These are phyloP conservation scores for Girardinus metallicus DNA, from an alignment of 2,797 vertebrate species.

Conservation along the genomic window DNA sequence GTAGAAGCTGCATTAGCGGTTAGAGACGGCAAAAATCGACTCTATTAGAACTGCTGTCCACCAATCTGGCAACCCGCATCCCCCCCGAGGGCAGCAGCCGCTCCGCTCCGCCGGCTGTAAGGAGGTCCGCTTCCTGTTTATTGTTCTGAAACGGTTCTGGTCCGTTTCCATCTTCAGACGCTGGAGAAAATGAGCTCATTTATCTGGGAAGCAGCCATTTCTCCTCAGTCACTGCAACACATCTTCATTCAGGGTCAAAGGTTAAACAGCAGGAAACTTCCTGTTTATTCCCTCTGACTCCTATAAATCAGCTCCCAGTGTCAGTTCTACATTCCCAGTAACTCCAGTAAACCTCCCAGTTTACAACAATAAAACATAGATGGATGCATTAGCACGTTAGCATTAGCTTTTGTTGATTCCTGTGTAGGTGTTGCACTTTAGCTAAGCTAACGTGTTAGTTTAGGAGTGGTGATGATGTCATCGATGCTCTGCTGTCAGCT, in stretches of 20 bases:
- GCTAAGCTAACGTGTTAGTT: too few relatives aligned
- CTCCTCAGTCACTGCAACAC: background rate
- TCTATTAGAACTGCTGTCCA: constrained; percentile 2
- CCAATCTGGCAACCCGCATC: background rate
- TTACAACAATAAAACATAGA: background rate
- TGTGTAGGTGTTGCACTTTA: too few relatives aligned
- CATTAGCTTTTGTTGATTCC: too few relatives aligned
- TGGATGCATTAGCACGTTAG: too few relatives aligned
- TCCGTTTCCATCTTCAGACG: background rate
- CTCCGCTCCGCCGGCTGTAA: background rate
- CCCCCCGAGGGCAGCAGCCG: background rate
- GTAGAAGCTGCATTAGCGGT: too few relatives aligned
- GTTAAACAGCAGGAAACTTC: background rate
- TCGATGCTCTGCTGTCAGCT: background rate
- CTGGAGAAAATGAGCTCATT: background rate
- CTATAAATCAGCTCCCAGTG: background rate
- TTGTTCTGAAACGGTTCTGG: background rate
- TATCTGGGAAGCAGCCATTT: background rate
- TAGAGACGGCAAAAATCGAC: background rate
- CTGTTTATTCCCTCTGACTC: background rate
- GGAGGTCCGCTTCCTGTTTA: background rate
- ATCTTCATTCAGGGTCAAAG: background rate
- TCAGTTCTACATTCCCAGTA: background rate
- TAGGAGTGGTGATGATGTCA: background rate
- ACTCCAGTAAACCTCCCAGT: background rate